Conservation (phyloP, 2,113 vertebrate genomes). For the Pollachius pollachius region DNA sequence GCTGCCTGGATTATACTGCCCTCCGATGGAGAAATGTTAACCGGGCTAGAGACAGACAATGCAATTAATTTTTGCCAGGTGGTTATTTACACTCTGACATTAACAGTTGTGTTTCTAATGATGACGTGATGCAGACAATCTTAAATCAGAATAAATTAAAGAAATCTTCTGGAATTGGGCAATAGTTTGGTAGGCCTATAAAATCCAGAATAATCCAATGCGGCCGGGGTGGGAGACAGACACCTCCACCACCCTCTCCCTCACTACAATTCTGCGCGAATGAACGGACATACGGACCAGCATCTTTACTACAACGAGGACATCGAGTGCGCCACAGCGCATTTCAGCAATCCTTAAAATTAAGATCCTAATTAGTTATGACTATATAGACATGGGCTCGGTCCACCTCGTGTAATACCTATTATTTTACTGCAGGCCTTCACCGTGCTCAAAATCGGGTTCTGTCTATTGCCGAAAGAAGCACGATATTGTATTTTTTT, state of each 20-base stretch:
- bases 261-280: neutral
- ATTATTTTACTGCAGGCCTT: neutral
- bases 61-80: neutral
- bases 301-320: constrained; percentile 8
- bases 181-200: too few species aligned
- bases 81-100: too few species aligned
- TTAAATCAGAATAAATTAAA: too few species aligned
- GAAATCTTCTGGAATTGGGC: too few species aligned
- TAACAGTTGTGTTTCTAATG: too few species aligned
- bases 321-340: constrained; percentile 37
- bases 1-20: constrained; percentile 6
- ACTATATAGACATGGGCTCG: constrained; percentile 5
- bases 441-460: neutral
- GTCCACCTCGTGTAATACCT: too few species aligned
- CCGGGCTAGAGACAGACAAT: constrained; percentile 12
- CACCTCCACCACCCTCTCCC: neutral
- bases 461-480: constrained; percentile 1
- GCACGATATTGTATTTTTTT: neutral
- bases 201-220: too few species aligned
- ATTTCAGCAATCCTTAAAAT: neutral
- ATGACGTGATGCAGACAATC: too few species aligned
- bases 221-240: neutral
- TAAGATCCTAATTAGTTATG: neutral
- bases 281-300: too few species aligned
- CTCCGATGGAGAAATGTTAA: constrained; percentile 19